These are phyloP conservation scores for Chlorocebus sabaeus DNA, from an alignment of 2,113 vertebrate species.

Conservation along the genomic window DNA sequence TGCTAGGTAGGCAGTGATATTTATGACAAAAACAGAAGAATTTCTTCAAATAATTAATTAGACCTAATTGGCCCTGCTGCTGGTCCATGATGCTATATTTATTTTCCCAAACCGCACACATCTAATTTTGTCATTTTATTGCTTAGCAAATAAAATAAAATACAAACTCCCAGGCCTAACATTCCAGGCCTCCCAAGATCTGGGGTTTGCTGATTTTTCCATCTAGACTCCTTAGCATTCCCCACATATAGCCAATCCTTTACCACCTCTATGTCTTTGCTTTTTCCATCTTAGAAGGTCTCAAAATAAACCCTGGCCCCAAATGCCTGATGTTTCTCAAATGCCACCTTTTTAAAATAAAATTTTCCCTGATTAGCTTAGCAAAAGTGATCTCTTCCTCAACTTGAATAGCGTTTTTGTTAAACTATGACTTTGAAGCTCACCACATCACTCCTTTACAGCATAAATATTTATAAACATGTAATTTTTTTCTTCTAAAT, in stretches of 20 bases:
- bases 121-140: constrained; percentile 35
- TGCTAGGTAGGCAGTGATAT: background rate
- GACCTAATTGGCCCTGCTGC: background rate
- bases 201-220: background rate
- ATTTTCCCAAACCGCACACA: background rate
- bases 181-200: background rate
- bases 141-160: constrained; percentile 41
- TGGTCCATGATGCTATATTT: background rate
- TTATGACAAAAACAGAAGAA: background rate
- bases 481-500: background rate
- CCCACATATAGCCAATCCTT: background rate
- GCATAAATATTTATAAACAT: background rate
- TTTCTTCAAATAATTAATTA: background rate
- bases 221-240: background rate
- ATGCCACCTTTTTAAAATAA: background rate
- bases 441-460: background rate
- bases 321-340: background rate
- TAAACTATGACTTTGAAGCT: background rate
- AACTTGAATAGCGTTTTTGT: background rate
- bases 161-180: background rate
- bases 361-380: background rate
- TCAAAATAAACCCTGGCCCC: background rate
- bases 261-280: background rate
- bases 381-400: background rate
- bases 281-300: background rate